Evolutionary conservation across 1,140 invertebrate genomes (phyloP).

Genomic region (Neotoxoptera formosana): DNA sequence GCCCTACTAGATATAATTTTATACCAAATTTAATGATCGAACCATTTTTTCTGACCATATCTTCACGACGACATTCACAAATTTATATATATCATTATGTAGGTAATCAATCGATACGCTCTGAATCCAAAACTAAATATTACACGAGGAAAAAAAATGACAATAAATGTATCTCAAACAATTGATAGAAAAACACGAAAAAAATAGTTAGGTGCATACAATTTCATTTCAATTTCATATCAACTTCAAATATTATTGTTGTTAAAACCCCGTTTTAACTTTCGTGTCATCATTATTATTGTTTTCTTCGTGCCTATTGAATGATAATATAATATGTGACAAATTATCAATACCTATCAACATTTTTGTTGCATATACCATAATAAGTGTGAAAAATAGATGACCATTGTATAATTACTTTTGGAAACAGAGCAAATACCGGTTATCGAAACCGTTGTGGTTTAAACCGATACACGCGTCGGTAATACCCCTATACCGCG

Average conservation of each 20-base stretch:
- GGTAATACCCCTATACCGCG: neutral
- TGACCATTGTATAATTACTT: neutral
- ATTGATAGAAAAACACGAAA: neutral
- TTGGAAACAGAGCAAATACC: constrained; percentile 15
- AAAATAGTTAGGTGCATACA: neutral
- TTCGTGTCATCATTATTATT: neutral
- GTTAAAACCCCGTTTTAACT: neutral
- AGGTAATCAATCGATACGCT: neutral
- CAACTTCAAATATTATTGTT: neutral
- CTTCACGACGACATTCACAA: neutral
- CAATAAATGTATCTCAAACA: neutral
- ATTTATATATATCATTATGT: neutral
- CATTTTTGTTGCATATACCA: neutral
- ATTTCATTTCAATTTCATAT: neutral
- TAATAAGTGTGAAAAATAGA: neutral
- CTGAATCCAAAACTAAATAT: neutral
- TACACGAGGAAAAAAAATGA: neutral
- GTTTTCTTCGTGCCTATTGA: neutral
- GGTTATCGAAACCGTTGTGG: neutral
- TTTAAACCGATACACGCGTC: neutral
- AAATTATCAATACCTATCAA: neutral
- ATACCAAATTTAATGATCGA: neutral
- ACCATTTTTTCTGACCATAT: neutral
- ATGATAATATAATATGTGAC: too few relatives aligned
- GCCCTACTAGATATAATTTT: neutral